Conservation (phyloP, 2,113 vertebrate genomes). For the Symphodus melops region DNA sequence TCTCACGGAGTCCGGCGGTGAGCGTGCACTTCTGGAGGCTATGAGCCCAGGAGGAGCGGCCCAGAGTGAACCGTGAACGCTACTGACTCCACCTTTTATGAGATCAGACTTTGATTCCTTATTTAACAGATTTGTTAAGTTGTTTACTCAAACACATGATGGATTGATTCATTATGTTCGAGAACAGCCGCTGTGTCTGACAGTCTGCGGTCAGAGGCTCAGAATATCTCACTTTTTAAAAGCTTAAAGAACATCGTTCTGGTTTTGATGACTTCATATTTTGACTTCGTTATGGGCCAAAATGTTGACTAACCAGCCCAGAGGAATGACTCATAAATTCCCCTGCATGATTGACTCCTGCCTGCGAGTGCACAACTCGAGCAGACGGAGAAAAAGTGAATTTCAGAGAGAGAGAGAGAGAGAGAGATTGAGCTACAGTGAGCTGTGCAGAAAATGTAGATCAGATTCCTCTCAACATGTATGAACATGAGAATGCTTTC, state of each 20-base stretch:
- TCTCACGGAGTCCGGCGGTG: no score
- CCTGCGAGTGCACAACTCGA: not conserved
- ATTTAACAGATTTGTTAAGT: conserved; percentile 8
- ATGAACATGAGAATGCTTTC: conserved; percentile 22
- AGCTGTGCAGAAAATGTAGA: not conserved
- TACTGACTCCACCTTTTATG: no score
- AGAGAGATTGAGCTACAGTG: not conserved
- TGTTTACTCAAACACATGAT: not conserved
- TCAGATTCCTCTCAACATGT: conserved; percentile 36
- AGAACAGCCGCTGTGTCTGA: not conserved
- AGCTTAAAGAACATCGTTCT: not conserved
- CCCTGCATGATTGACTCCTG: not conserved
- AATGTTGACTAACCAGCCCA: conserved; percentile 17
- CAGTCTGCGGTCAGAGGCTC: not conserved
- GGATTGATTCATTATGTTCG: not conserved
- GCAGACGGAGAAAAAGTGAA: not conserved
- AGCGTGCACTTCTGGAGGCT: no score
- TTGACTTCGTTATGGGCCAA: not conserved
- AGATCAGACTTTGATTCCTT: no score
- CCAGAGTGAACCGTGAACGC: no score
- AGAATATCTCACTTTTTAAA: not conserved
- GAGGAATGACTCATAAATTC: conserved; percentile 8
- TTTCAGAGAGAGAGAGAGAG: not conserved
- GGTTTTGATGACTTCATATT: not conserved
- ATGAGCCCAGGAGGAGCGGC: no score